Conservation (phyloP, 2,113 vertebrate genomes). For the Regulus satrapa region DNA sequence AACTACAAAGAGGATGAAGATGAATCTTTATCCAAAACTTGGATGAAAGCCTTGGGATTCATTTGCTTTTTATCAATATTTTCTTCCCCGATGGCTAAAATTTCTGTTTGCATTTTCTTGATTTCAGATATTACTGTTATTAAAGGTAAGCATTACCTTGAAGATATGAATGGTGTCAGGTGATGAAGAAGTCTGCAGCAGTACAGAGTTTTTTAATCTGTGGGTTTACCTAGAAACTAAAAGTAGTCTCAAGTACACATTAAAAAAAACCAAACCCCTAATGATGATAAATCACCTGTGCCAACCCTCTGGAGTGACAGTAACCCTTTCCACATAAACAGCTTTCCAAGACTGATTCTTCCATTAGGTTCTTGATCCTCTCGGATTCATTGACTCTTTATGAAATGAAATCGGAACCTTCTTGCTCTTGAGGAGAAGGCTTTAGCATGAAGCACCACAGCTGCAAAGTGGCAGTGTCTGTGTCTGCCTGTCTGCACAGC, state of each 20-base stretch:
- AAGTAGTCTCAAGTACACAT: background rate
- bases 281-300: background rate
- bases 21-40: background rate
- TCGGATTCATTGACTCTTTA: too few species aligned
- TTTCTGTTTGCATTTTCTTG: background rate
- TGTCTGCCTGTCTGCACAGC: fast-evolving
- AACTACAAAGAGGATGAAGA: background rate
- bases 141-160: background rate
- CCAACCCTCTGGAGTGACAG: background rate
- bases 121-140: background rate
- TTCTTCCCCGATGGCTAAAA: background rate
- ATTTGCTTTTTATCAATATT: background rate
- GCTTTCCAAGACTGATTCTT: background rate
- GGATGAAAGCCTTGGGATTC: background rate
- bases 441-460: background rate
- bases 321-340: background rate
- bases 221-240: background rate
- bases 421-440: background rate
- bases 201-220: background rate
- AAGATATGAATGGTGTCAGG: background rate
- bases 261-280: too few species aligned
- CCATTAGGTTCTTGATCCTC: background rate
- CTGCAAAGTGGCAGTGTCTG: background rate
- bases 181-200: background rate
- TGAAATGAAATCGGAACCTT: background rate